Evolutionary conservation across 2,113 vertebrate genomes (phyloP).

Genomic region (Lucifuga dentata): DNA sequence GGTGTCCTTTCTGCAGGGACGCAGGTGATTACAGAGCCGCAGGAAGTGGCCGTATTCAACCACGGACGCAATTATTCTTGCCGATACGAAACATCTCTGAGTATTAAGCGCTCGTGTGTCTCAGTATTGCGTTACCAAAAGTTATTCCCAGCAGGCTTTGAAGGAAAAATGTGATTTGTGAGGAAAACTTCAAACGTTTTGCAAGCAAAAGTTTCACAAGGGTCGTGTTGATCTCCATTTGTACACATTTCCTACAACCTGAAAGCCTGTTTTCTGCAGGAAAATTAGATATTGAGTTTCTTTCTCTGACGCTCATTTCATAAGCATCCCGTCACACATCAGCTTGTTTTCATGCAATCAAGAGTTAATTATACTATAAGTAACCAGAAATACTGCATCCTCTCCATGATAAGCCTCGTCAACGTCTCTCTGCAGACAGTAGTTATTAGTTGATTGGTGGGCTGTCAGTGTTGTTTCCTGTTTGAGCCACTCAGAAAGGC

Average conservation of each 20-base stretch:
- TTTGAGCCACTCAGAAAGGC: slow-evolving; percentile 11
- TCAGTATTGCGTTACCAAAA: slow-evolving; percentile 16
- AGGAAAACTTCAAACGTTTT: not conserved
- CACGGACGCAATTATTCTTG: no score
- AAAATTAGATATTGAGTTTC: no score
- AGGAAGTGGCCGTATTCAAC: slow-evolving; percentile 34
- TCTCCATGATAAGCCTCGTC: slow-evolving; percentile 51
- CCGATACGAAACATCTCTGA: no score
- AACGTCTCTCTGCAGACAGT: slow-evolving; percentile 46
- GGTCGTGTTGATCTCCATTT: slow-evolving; percentile 11
- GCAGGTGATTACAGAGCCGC: slow-evolving; percentile 33
- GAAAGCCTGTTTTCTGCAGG: no score
- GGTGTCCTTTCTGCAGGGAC: slow-evolving; percentile 32
- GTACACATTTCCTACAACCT: no score
- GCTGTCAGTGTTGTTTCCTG: slow-evolving; percentile 72
- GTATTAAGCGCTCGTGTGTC: slow-evolving; percentile 13
- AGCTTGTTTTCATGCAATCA: slow-evolving; percentile 58
- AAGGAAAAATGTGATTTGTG: not conserved
- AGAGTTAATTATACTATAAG: slow-evolving; percentile 66
- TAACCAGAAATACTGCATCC: slow-evolving; percentile 66
- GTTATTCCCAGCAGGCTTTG: not conserved
- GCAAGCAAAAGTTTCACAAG: no score
- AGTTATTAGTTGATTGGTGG: slow-evolving; percentile 77
- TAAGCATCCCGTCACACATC: slow-evolving; percentile 33
- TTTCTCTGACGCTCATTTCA: not conserved